phyloP scores from a whole-genome alignment of 2,888 invertebrate genomes.

The Tenthredo scrophulariae region DNA sequence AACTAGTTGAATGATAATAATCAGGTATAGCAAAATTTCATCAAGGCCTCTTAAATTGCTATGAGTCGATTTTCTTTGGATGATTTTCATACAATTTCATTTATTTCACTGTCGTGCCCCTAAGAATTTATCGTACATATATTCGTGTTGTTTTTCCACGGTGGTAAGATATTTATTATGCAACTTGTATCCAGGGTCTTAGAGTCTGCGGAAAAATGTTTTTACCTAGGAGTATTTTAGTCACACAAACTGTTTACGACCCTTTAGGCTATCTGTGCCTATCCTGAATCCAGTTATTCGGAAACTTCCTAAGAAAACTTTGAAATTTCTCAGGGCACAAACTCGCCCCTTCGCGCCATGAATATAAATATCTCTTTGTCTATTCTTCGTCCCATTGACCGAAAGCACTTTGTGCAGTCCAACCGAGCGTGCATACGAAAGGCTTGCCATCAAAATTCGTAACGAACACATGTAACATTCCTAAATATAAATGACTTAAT shows the following conservation, averaged over 20 bases:
- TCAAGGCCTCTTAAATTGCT: too few species aligned
- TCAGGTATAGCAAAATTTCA: too few species aligned
- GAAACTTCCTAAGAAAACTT: slow-evolving; percentile 7
- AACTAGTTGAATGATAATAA: too few species aligned
- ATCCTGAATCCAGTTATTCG: slow-evolving; percentile 43
- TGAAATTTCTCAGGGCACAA: neutral
- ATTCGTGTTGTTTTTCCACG: neutral
- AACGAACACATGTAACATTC: neutral
- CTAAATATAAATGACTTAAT: slow-evolving; percentile 18
- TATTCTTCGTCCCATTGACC: slow-evolving; percentile 13
- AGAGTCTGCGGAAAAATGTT: slow-evolving; percentile 12
- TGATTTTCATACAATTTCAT: neutral
- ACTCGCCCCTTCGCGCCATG: slow-evolving; percentile 5
- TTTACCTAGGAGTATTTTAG: slow-evolving; percentile 8
- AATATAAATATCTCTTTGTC: slow-evolving; percentile 44
- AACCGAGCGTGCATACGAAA: slow-evolving; percentile 9
- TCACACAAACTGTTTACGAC: slow-evolving; percentile 38
- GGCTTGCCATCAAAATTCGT: slow-evolving; percentile 11
- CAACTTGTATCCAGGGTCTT: neutral
- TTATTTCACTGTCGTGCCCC: neutral
- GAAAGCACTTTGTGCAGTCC: slow-evolving; percentile 3
- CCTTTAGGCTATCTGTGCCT: slow-evolving; percentile 7
- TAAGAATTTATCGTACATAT: neutral
- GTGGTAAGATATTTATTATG: slow-evolving; percentile 23
- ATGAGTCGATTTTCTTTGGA: neutral